Evolutionary conservation across 1,140 invertebrate species (phyloP), one percentile per base, ranked within the genome.

Genomic region (Zaprionus tsacasi): DNA sequence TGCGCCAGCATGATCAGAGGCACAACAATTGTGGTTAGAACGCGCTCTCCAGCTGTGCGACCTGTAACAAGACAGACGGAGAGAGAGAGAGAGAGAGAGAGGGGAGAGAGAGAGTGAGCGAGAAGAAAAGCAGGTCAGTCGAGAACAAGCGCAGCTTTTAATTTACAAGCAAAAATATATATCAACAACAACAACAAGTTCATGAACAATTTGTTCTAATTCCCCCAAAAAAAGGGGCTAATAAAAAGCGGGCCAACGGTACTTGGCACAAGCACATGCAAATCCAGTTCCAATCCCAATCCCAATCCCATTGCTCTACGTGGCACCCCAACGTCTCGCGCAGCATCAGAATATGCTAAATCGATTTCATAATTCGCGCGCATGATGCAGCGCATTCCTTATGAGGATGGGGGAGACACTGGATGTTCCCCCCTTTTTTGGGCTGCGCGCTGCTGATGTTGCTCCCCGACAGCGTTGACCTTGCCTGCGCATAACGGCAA

Each of bases 181-280:
- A 38, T 30, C 30, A 48, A 12, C 36, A 33, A 59, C 36, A 33
- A 59, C 52, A 66, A 71, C 79, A 78, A 86, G 80, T 69, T 83
- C 83, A 88, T 85, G 86, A 71, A 81, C 81, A 85, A 89, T 85
- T 89, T 88, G 85, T 89, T 88, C 85, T 87, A 55, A 55, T 55
- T 55, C 12, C 52, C 69, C 45, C 21, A 21, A 21, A 21, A 21
- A 30, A 25, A 5, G 8, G 17, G 21, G 45, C 45, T 50, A 50
- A 50, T 50, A 50, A 50, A 50, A 50, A 50, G 45, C 15, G 45
- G 45, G 11, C 45, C 45, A 50, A 50, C 45, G 45, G 45, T 50
- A 50, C 11, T 17, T 12, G 11, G 17, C 40, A 15, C 40, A 45
- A 15, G 0, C 40, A 45, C 40, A 45, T 15, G 40, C 40, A 45